phyloP scores from a whole-genome alignment of 2,113 vertebrate genomes.

The Malurus cyaneus region DNA sequence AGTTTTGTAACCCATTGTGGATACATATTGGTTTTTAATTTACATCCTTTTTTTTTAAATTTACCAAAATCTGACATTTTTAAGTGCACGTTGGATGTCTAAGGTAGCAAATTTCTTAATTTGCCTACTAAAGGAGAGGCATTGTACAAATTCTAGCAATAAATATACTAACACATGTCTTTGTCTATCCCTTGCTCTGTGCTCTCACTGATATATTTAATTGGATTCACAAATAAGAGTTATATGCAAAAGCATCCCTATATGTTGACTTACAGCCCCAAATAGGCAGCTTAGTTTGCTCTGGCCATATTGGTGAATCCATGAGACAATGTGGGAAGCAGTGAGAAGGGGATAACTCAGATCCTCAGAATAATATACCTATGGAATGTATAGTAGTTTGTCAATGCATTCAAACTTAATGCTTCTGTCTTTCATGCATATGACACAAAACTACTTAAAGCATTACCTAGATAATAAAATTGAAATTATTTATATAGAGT shows the following conservation, averaged over 20 bases:
- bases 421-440: neutral
- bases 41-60: neutral
- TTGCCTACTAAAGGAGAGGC: neutral
- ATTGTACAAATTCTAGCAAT: neutral
- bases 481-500: neutral
- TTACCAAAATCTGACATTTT: neutral
- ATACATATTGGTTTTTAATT: neutral
- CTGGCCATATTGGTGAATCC: neutral
- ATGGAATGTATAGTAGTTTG: neutral
- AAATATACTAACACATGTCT: neutral
- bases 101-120: neutral
- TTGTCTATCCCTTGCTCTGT: neutral
- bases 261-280: neutral
- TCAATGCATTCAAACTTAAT: neutral
- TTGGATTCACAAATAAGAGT: neutral
- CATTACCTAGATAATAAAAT: neutral
- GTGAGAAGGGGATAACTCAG: neutral
- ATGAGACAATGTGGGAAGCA: neutral
- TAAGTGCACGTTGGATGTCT: too few species aligned
- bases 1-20: neutral
- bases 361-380: neutral
- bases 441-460: neutral
- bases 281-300: neutral
- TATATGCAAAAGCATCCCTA: neutral
- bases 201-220: neutral